Conservation (phyloP, 1,140 invertebrate species). For the Drosophila dunni region DNA sequence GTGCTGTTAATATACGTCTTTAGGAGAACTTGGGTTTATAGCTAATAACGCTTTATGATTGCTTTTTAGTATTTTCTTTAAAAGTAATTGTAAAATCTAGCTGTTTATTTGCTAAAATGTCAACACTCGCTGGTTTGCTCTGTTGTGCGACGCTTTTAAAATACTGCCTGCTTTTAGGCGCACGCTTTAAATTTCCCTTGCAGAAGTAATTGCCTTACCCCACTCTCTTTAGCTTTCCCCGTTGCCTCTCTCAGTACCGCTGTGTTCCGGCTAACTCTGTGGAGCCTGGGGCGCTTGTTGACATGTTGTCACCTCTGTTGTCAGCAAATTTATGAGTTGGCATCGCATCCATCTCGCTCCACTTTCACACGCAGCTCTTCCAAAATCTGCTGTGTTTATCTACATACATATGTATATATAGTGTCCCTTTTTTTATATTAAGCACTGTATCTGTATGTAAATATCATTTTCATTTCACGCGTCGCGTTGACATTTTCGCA, state of each 20-base stretch:
- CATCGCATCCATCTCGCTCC: conserved; percentile 28
- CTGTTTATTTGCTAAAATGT: too few species aligned
- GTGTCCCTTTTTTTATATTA: conserved; percentile 56
- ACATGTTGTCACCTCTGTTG: conserved; percentile 79
- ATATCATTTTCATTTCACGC: conserved; percentile 73
- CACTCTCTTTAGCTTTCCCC: conserved; percentile 25
- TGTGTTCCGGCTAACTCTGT: conserved; percentile 17
- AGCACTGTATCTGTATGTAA: conserved; percentile 53
- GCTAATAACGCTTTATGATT: too few species aligned
- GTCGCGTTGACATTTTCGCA: conserved; percentile 65
- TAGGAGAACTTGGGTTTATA: too few species aligned
- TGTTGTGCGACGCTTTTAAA: conserved; percentile 28
- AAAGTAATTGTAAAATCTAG: too few species aligned
- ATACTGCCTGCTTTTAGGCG: conserved; percentile 35
- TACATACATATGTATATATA: neutral
- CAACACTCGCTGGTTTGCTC: neutral
- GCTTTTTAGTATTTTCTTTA: too few species aligned
- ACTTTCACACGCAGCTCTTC: neutral
- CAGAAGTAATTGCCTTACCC: conserved; percentile 54
- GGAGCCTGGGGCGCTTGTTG: conserved; percentile 73
- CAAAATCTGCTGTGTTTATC: conserved; percentile 11
- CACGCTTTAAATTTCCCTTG: conserved; percentile 45
- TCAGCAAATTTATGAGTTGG: conserved; percentile 74
- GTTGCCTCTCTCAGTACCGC: neutral
- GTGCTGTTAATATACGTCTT: too few species aligned